Evolutionary conservation across 1,140 invertebrate genomes (phyloP).

Genomic region (Drosophila pectinifera): DNA sequence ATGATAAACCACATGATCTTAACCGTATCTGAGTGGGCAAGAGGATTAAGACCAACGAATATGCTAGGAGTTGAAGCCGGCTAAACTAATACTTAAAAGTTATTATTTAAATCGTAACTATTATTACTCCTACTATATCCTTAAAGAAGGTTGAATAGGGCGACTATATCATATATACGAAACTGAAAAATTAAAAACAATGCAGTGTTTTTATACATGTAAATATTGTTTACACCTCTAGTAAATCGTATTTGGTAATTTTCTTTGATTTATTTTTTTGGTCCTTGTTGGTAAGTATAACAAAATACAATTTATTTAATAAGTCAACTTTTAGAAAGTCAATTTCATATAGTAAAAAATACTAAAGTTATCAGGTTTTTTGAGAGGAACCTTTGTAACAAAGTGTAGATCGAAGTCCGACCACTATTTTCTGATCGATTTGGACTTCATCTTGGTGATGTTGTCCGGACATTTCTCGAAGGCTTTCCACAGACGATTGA

Average conservation of each 20-base stretch:
- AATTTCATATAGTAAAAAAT: background rate
- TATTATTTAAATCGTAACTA: too few relatives aligned
- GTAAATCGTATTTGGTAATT: background rate
- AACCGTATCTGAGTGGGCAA: too few relatives aligned
- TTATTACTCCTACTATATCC: too few relatives aligned
- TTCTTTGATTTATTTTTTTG: background rate
- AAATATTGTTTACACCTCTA: too few relatives aligned
- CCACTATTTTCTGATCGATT: background rate
- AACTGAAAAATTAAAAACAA: too few relatives aligned
- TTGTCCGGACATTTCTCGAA: slow-evolving; percentile 8
- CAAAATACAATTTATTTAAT: background rate
- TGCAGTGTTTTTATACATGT: too few relatives aligned
- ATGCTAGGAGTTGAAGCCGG: too few relatives aligned
- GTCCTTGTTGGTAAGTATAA: background rate
- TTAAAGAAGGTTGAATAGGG: too few relatives aligned
- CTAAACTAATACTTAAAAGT: too few relatives aligned
- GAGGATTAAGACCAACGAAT: too few relatives aligned
- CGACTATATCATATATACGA: too few relatives aligned
- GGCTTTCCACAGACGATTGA: slow-evolving; percentile 66
- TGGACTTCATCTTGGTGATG: background rate
- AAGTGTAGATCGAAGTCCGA: background rate
- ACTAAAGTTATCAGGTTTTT: background rate
- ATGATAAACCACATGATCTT: too few relatives aligned
- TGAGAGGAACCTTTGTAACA: background rate
- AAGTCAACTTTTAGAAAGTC: background rate